These are phyloP conservation scores for Troglohyphantes excavatus DNA, from an alignment of 2,888 invertebrate genomes.

Conservation along the genomic window DNA sequence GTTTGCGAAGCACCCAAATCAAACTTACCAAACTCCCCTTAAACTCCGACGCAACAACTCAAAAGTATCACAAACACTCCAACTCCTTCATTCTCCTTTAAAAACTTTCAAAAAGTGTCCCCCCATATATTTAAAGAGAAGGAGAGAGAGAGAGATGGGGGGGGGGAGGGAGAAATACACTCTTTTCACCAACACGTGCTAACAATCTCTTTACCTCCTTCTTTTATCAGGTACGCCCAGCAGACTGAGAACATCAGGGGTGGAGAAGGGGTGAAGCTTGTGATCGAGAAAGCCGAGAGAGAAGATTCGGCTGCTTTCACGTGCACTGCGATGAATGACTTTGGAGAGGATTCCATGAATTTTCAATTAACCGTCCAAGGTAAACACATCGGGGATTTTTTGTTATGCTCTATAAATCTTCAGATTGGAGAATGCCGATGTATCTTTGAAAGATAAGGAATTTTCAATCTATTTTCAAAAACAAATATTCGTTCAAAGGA, in stretches of 20 bases:
- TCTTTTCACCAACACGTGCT: neutral
- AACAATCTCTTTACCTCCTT: neutral
- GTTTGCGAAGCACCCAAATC: too few relatives aligned
- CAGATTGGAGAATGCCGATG: neutral
- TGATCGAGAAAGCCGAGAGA: slow-evolving; percentile 72
- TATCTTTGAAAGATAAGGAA: slow-evolving; percentile 10
- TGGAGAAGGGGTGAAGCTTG: slow-evolving; percentile 61
- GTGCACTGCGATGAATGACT: slow-evolving; percentile 78
- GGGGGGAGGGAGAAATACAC: too few relatives aligned
- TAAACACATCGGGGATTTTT: slow-evolving; percentile 45
- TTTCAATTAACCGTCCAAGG: slow-evolving; percentile 80
- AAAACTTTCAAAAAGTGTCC: too few relatives aligned
- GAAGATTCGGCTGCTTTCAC: slow-evolving; percentile 78
- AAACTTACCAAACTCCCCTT: too few relatives aligned
- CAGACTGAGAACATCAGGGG: slow-evolving; percentile 25
- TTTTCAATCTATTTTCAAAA: slow-evolving; percentile 30
- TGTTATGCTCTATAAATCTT: neutral
- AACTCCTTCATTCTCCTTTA: too few relatives aligned
- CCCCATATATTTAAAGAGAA: too few relatives aligned
- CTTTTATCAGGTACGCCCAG: slow-evolving; percentile 65
- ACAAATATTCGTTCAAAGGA: neutral
- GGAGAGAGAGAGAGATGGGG: too few relatives aligned
- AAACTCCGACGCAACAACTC: too few relatives aligned
- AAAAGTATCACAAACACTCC: too few relatives aligned
- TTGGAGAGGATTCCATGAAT: slow-evolving; percentile 76